Base-by-base conservation (phyloP, 2,888 invertebrate genomes). In the Mesoligia furuncula region DNA sequence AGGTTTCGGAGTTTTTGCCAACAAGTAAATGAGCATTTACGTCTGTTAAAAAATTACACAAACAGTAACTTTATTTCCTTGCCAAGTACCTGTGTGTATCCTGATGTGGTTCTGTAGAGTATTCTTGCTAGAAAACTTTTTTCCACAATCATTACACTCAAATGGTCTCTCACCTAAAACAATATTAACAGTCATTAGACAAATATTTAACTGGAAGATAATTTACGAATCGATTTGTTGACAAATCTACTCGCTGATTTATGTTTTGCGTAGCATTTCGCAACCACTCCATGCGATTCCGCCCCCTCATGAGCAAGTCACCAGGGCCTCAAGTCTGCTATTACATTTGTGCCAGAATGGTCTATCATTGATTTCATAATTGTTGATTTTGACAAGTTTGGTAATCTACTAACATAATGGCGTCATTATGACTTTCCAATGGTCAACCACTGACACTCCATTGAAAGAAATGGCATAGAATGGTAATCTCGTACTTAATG, bases 121-220 rank as follows among this genome's bases (percentile, higher is more conserved):
- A 66, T 91, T 92, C 77, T 92, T 94, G 77, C 92, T 92, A 36
- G 91, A 89, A 80, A 95, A 95, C 13, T 83, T 85, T 81, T 94
- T 95, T 0, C 91, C 91, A 75, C 95, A 95, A 42, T 93, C 92
- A 0, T 80, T 80, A 72, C 95, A 95, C 57, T 90, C 88, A 59
- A 92, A 93, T 0, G 95, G 95, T 66, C 91, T 90, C 75, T 95
- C 95, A 15, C 95, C 95, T 95, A 90, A 2, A 91, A 92, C 64
- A 73, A 79, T 27, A 9, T 20, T n/a, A 54, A 27, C 6, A 31
- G 7, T 65, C 39, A 39, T 36, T n/a, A 17, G 5, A 20, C 67
- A 27, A 20, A 27, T 20, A 27, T 66, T 66, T 66, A 20, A 42
- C 17, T 42, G 45, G 20, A 45, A 13, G 20, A 66, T 11, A 42